Base-by-base conservation (phyloP, 2,797 vertebrate species). In the Pagetopsis macropterus region DNA sequence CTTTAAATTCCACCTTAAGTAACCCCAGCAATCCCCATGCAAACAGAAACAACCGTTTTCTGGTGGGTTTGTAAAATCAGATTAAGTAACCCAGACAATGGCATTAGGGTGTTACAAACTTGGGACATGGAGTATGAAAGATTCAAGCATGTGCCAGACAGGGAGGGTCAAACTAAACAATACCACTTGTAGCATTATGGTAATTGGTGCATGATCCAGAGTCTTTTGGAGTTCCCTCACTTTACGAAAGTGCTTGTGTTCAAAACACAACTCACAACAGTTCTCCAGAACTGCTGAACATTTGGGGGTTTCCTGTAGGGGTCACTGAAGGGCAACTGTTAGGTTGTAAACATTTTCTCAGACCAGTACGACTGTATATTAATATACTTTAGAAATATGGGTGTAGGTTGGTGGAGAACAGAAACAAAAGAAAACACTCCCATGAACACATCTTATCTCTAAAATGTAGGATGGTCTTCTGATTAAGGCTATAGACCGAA, bases 291-390 rank as follows among this genome's bases (percentile, higher is more conserved):
- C 54, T 66, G 61, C 52, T 65, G 62, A 56, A 76, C 61, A 63
- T 70, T 40, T 46, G 4, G 43, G 19, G 23, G 27, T 11, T 58
- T 41, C 60, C 48, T 66, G 68, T 46, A 69, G 81, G 58, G 75
- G 56, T 69, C 65, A 52, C 58, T 43, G 66, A 73, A 57, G 55
- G 50, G 61, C 63, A 69, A 62, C 63, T 73, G 58, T 66, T 65
- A 50, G 27, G 43, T 49, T 89, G 88, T 90, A 90, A 90, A 91
- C 84, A 77, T 78, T 74, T 77, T 10, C 63, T 75, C 31, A 49
- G 56, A 84, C 70, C 79, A 67, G 83, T 46, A 23, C 68, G 77
- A 27, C 17, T 71, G 64, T 49, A 80, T 37, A 7, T 67, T 13
- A 45, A 66, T 66, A 75, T 21, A 71, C 77, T 81, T 81, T 82